Evolutionary conservation across 1,140 invertebrate genomes (phyloP).

Genomic region (Maniola jurtina): DNA sequence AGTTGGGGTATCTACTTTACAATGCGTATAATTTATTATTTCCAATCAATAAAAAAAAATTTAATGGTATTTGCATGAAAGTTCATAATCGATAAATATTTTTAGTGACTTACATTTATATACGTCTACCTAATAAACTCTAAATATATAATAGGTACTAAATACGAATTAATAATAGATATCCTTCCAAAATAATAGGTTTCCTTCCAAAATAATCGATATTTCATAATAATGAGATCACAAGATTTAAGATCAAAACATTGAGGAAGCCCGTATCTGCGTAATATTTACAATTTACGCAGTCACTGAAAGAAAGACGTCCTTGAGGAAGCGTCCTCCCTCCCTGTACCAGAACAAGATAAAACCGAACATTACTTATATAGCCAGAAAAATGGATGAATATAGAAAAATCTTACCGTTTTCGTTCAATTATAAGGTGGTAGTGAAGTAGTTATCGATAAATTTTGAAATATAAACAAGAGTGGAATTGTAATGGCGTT

Average conservation of each 20-base stretch:
- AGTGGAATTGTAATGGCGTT: slow-evolving; percentile 56
- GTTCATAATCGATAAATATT: no score
- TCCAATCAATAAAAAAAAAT: no score
- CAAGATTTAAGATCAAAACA: neutral
- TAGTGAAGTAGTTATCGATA: neutral
- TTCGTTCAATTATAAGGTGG: neutral
- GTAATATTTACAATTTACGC: slow-evolving; percentile 19
- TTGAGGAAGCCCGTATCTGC: slow-evolving; percentile 26
- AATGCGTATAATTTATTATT: no score
- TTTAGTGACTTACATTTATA: no score
- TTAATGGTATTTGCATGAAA: no score
- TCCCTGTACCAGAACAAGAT: neutral
- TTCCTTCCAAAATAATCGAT: neutral
- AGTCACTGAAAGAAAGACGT: slow-evolving; percentile 36
- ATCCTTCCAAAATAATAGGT: no score
- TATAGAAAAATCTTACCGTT: slow-evolving; percentile 21
- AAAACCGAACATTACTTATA: neutral
- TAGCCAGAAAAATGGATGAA: neutral
- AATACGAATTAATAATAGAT: neutral
- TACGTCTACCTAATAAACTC: no score
- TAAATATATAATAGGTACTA: no score
- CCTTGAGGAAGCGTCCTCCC: slow-evolving; percentile 35
- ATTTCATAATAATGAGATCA: neutral
- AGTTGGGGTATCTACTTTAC: no score
- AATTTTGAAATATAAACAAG: slow-evolving; percentile 38